These are phyloP conservation scores for Ormia ochracea DNA, from an alignment of 2,888 invertebrate species.

Conservation along the genomic window DNA sequence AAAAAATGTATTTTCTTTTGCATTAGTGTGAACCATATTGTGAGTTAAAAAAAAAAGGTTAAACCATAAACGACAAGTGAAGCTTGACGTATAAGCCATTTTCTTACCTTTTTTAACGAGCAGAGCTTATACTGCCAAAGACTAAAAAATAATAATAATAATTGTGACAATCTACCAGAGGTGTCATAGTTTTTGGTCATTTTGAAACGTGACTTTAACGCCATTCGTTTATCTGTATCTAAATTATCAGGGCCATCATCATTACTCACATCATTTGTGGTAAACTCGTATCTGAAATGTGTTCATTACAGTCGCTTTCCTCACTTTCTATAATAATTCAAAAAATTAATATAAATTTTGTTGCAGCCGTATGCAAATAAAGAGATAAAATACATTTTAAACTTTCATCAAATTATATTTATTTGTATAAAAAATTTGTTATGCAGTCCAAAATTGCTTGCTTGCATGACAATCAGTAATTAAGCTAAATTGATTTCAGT, in stretches of 20 bases:
- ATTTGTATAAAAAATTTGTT: background rate
- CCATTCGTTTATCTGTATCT: background rate
- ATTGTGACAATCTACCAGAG: conserved; percentile 10
- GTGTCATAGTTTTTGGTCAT: conserved; percentile 18
- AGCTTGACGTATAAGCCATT: no score
- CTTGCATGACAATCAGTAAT: conserved; percentile 15
- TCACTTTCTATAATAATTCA: background rate
- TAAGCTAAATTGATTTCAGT: conserved; percentile 26
- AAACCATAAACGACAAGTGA: no score
- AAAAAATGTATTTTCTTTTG: no score
- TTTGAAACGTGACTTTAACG: conserved; percentile 53
- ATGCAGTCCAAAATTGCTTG: background rate
- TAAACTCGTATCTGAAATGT: conserved; percentile 15
- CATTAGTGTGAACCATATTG: no score
- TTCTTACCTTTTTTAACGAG: background rate
- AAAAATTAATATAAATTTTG: background rate
- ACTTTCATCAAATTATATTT: background rate
- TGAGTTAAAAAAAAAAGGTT: no score
- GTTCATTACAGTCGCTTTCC: background rate
- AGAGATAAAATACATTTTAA: background rate
- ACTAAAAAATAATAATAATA: background rate
- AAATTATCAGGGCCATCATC: background rate
- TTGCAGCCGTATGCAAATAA: background rate
- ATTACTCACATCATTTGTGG: conserved; percentile 27
- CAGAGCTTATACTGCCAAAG: background rate